Base-by-base conservation (phyloP, 2,888 invertebrate genomes). In the Caenorhabditis plicata region DNA sequence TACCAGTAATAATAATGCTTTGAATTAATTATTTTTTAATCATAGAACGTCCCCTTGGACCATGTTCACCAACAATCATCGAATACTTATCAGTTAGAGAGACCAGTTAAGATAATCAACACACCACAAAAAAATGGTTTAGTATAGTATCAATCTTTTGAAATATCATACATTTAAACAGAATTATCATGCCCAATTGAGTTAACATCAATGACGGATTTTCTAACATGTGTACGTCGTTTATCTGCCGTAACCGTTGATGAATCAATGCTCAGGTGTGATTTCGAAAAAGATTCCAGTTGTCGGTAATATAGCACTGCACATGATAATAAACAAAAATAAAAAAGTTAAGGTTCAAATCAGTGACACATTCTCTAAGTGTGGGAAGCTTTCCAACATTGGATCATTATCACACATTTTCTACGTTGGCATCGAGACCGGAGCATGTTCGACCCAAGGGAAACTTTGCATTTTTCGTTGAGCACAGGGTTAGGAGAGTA, bases 401-500 rank as follows among this genome's bases (percentile, higher is more conserved):
- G 5, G 55, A 56, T 22, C 61, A 61, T 26, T 64, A 68, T 32
- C 32, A 47, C 9, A 48, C 64, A 0, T 58, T 68, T 29, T 54
- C 67, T 19, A 36, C 47, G 19, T 36, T 68, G 44, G 47, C 67
- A 4, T 40, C 45, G 1, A 35, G 67, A 15, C 51, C 45, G 3
- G 55, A 61, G 31, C 38, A 39, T 9, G 45, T 55, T 20, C 31
- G 23, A 17, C 74, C 74, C 13, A 44, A 53, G 20, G 65, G 68
- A 2, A 60, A 51, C 17, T 74, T 74, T 45, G 49, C 71, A 13
- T 63, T 70, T 29, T 54, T 73, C 50, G 54, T 65, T 8, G 70
- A 72, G 25, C 61, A 66, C 26, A 33, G 54, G 32, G 73, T 69
- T 35, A 51, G 52, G 39, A 15, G 17, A 19, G 20, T 5, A 19